Conservation (phyloP, 2,797 vertebrate genomes). For the Silurus lanzhouensis region DNA sequence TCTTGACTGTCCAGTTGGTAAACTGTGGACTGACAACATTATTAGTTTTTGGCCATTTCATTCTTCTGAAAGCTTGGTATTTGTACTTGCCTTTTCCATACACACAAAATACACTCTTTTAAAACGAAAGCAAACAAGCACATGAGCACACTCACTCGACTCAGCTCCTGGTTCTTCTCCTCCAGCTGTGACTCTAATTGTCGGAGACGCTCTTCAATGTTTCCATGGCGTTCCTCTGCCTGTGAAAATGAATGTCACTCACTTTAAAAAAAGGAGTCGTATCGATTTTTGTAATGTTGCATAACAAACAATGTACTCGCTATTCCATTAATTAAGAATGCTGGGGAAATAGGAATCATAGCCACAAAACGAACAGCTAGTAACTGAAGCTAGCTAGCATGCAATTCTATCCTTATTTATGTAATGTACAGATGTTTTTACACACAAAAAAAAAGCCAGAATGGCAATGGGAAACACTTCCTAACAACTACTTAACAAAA, state of each 20-base stretch:
- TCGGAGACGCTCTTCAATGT: slow-evolving; percentile 89
- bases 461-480: not conserved
- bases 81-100: not conserved
- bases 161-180: slow-evolving; percentile 95
- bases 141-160: slow-evolving; percentile 74
- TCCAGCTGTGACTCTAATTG: slow-evolving; percentile 93
- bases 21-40: not conserved
- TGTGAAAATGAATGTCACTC: slow-evolving; percentile 66
- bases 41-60: not conserved
- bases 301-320: not conserved
- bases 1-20: not conserved
- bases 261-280: slow-evolving; percentile 16
- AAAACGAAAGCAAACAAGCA: not conserved
- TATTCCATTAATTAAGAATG: not conserved
- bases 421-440: not conserved
- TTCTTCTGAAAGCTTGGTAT: not conserved
- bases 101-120: not conserved
- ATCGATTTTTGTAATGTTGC: not conserved
- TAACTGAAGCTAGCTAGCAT: not conserved
- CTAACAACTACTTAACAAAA: not conserved
- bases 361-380: not conserved
- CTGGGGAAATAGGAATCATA: not conserved
- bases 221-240: slow-evolving; percentile 90
- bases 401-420: not conserved
- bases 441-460: not conserved